Base-by-base conservation (phyloP, 2,888 invertebrate species). In the Papilio protenor region DNA sequence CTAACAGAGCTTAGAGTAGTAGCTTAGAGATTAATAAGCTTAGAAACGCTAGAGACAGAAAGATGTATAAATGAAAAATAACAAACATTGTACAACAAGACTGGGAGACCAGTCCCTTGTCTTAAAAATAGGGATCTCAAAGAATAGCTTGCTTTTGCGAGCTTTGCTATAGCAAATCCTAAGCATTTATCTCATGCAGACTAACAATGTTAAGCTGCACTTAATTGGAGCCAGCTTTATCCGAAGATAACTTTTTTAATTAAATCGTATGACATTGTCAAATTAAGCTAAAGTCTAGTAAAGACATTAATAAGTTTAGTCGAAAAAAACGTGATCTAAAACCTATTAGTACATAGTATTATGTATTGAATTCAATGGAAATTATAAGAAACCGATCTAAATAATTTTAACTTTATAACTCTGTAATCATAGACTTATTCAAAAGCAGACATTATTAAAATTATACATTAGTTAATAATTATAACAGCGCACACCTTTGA, bases 131-230 rank as follows among this genome's bases (percentile, higher is more conserved):
- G 11, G 10, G n/a, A 45, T 21, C 45, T 45, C 40, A 69, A 69
- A 66, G 64, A 18, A 40, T 40, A 69, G 40, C 66, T 69, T 69
- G 21, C 1, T 21, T n/a, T 12, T 21, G 21, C 66, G 40, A 45
- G 66, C 45, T 69, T 69, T 69, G 21, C n/a, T 40, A 11, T 12
- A n/a, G 40, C 21, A 64, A 69, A 69, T 69, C 45, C 66, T 14
- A 11, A 66, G 11, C 40, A 21, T 66, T 66, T 66, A n/a, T 45
- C 40, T 69, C 40, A 45, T 45, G 12, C 21, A 69, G 21, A 21
- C 45, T 69, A 66, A 66, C 66, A 18, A 66, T n/a, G 66, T 14
- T n/a, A 69, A 69, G 66, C 45, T 69, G 12, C 21, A 45, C 2
- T 11, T 45, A 69, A 69, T 69, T 69, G 45, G 66, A 14, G 21